A percentile compares a stretch with the other conserved stretches of the same genome.
Conservation (phyloP, 2,888 invertebrate genomes). For the Anoncus sp. region DNA sequence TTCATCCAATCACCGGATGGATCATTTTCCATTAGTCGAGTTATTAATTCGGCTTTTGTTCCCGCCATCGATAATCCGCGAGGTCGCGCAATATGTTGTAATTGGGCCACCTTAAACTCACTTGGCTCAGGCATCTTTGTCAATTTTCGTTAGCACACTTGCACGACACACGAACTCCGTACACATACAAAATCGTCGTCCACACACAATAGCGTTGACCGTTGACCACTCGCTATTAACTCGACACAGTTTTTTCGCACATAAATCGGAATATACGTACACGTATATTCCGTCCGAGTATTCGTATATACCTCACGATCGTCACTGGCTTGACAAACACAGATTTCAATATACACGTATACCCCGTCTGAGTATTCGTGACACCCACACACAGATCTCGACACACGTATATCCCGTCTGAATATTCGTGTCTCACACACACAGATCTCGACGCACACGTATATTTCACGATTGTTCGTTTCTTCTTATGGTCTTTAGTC, state of each 20-base stretch:
- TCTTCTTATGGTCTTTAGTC: conserved; percentile 16
- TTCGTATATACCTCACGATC: too few relatives aligned
- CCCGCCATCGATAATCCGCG: conserved; percentile 25
- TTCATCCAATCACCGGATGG: conserved; percentile 47
- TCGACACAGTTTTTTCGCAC: too few relatives aligned
- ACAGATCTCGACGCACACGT: neutral
- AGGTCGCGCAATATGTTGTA: conserved; percentile 4
- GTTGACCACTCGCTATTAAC: too few relatives aligned
- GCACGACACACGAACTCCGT: neutral
- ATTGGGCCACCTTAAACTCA: conserved; percentile 4
- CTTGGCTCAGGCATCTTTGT: conserved; percentile 2
- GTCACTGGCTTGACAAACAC: too few relatives aligned
- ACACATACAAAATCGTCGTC: conserved; percentile 14
- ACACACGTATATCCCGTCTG: neutral
- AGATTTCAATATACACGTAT: neutral
- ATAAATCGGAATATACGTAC: too few relatives aligned
- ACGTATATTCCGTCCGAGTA: neutral
- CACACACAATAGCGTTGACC: neutral
- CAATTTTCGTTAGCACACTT: too few relatives aligned
- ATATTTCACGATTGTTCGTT: neutral
- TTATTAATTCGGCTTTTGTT: conserved; percentile 40
- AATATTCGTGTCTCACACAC: neutral
- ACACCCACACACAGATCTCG: neutral
- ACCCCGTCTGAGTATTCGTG: neutral
- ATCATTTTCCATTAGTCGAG: conserved; percentile 41